A percentile compares a stretch with the other conserved stretches of the same genome.
Conservation (phyloP, 2,888 invertebrate genomes). For the Leucania comma region DNA sequence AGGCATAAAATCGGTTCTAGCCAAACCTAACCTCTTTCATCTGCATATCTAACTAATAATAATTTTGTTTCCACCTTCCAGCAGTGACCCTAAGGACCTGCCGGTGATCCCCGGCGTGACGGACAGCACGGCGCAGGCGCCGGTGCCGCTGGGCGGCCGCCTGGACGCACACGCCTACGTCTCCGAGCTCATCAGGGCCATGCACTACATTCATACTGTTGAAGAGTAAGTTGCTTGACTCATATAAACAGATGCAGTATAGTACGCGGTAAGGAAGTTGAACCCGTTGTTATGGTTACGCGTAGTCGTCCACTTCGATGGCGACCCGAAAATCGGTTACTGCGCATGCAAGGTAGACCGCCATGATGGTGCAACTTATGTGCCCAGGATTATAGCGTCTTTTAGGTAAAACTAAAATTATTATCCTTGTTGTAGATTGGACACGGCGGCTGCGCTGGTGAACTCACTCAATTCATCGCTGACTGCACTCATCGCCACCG, state of each 20-base stretch:
- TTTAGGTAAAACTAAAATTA: no score
- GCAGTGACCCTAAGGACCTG: constrained; percentile 70
- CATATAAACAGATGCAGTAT: background rate
- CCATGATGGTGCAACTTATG: no score
- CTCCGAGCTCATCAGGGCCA: constrained; percentile 80
- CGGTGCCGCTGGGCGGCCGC: constrained; percentile 57
- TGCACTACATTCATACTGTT: constrained; percentile 83
- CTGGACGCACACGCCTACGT: constrained; percentile 84
- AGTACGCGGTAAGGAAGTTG: no score
- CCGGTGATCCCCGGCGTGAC: constrained; percentile 79
- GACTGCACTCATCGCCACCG: constrained; percentile 94
- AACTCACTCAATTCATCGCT: constrained; percentile 93
- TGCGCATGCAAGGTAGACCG: no score
- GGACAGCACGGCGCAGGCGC: constrained; percentile 14
- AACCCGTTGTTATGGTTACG: no score
- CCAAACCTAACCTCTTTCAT: no score
- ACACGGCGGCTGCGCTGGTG: constrained; percentile 91
- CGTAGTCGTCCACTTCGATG: no score
- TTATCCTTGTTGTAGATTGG: constrained; percentile 80
- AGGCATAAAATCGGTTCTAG: no score
- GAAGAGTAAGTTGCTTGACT: constrained; percentile 79
- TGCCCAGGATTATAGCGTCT: no score
- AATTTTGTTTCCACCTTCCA: constrained; percentile 15
- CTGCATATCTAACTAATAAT: background rate
- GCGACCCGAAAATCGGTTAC: no score